Conservation (phyloP, 2,888 invertebrate species). For the Mesochorus sp. region DNA sequence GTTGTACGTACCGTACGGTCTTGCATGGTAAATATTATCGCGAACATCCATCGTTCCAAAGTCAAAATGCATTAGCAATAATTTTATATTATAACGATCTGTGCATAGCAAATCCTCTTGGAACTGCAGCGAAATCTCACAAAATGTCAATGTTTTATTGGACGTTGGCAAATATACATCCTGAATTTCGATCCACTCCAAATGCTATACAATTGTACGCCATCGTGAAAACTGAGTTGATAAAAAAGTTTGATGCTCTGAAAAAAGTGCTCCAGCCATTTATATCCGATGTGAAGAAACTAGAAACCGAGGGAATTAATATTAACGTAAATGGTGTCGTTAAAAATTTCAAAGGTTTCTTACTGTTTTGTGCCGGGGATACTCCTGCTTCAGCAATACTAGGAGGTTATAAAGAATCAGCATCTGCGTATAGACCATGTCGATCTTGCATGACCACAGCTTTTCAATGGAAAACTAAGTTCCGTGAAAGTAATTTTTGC, state of each 20-base stretch:
- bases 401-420: slow-evolving; percentile 65
- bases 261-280: slow-evolving; percentile 59
- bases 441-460: slow-evolving; percentile 52
- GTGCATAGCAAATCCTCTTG: slow-evolving; percentile 64
- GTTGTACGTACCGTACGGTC: slow-evolving; percentile 49
- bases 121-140: slow-evolving; percentile 55
- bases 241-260: slow-evolving; percentile 58
- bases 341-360: slow-evolving; percentile 60
- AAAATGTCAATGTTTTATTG: slow-evolving; percentile 67
- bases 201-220: slow-evolving; percentile 58
- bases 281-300: slow-evolving; percentile 52
- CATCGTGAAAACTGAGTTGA: slow-evolving; percentile 45
- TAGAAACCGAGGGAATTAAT: slow-evolving; percentile 58
- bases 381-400: slow-evolving; percentile 63
- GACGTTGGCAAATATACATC: slow-evolving; percentile 62
- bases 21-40: slow-evolving; percentile 63
- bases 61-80: slow-evolving; percentile 61
- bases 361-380: slow-evolving; percentile 62
- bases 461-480: slow-evolving; percentile 16
- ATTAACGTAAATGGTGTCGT: slow-evolving; percentile 30
- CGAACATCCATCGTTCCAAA: slow-evolving; percentile 60
- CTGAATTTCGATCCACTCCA: slow-evolving; percentile 56
- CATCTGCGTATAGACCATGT: slow-evolving; percentile 63
- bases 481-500: slow-evolving; percentile 23
- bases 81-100: slow-evolving; percentile 66